Base-by-base conservation (phyloP, 2,113 vertebrate species). In the Python bivittatus region DNA sequence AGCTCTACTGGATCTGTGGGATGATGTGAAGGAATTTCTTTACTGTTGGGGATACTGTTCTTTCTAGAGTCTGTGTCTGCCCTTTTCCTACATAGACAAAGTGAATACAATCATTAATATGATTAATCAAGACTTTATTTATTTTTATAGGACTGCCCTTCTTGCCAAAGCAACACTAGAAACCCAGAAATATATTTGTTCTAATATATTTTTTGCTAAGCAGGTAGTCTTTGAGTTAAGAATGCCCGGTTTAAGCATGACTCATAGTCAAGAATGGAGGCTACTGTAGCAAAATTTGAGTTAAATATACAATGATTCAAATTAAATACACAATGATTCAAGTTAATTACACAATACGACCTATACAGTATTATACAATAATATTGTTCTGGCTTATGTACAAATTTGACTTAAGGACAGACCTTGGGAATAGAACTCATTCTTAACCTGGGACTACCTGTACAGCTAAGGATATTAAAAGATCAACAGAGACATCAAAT, bases 1-100 rank as follows among this genome's bases (percentile, higher is more conserved):
- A 99, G 97, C 95, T 99, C 99, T 44, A 99, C 99, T 0, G 99
- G 99, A 92, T 99, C 99, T 20, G 99, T 99, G 91, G 99, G 99
- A 60, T 99, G 98, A 90, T 99, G 99, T 83, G 99, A 98, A 1
- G 99, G 98, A 93, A 99, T 97, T 95, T 99, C 99, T 91, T 99
- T 99, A 97, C 97, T 99, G 97, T 99, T 99, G 23, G 99, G 99
- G 57, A 99, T 98, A 93, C 99, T 99, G 96, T 99, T 99, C 95
- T 99, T 99, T 95, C 99, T 98, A 60, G 99, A 99, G 92, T 99
- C 99, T 1, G 99, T 98, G 94, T 99, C 99, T 72, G 99, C 98
- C 93, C 99, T 98, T 97, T 99, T 99, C 97, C 99, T 99, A 96
- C 0, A 96, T 90, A 84, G 52, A 92, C 15, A 94, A 96, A 88